Percentiles rank a stretch among this genome's conserved stretches.
Conservation (phyloP, 2,113 vertebrate genomes). For the Chionodraco myersi region DNA sequence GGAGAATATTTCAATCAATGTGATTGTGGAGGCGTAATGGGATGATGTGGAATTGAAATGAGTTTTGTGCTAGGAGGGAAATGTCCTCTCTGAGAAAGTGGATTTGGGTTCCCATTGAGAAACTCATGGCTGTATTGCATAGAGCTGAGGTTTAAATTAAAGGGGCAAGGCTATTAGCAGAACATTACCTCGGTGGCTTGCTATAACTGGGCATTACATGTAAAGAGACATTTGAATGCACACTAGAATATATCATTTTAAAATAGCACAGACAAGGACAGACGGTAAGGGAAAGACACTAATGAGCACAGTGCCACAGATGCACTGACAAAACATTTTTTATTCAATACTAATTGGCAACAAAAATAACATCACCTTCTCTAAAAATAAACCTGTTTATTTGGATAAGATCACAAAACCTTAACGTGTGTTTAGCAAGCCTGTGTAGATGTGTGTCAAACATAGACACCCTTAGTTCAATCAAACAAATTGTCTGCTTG, state of each 20-base stretch:
- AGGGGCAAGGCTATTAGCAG: slow-evolving; percentile 41
- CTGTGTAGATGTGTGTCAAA: slow-evolving; percentile 34
- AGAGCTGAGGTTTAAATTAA: slow-evolving; percentile 48
- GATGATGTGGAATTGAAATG: slow-evolving; percentile 76
- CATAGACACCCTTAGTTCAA: slow-evolving; percentile 20
- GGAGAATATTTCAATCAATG: slow-evolving; percentile 72
- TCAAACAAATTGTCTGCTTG: slow-evolving; percentile 51
- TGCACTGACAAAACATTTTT: not conserved
- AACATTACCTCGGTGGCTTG: slow-evolving; percentile 38
- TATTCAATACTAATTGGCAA: slow-evolving; percentile 26
- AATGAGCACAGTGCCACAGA: slow-evolving; percentile 2
- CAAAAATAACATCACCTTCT: slow-evolving; percentile 45
- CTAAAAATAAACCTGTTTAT: slow-evolving; percentile 50
- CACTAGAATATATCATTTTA: slow-evolving; percentile 13
- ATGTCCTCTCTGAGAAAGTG: slow-evolving; percentile 74
- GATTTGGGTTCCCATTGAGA: slow-evolving; percentile 71
- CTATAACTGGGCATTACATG: slow-evolving; percentile 28
- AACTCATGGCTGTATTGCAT: slow-evolving; percentile 53
- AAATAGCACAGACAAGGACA: not conserved
- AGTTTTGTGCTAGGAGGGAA: slow-evolving; percentile 66
- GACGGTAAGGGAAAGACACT: slow-evolving; percentile 5
- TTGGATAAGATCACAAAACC: slow-evolving; percentile 43
- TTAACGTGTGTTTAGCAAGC: slow-evolving; percentile 18
- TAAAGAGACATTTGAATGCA: not conserved
- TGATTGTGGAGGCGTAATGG: slow-evolving; percentile 68